Evolutionary conservation across 2,888 invertebrate genomes (phyloP).

Genomic region (Microctonus aethiopoides): DNA sequence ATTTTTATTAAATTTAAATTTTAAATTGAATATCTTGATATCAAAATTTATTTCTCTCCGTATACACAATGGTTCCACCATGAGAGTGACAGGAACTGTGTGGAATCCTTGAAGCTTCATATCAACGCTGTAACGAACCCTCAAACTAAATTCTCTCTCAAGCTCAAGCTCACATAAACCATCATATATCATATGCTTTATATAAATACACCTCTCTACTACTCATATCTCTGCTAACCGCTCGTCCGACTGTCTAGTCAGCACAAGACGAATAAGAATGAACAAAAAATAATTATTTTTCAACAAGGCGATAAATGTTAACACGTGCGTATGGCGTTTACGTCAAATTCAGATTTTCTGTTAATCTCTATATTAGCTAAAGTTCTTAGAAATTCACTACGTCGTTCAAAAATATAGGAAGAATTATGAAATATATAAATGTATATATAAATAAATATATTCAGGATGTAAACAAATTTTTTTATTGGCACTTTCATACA

Average conservation of each 20-base stretch:
- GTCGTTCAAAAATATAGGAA: too few relatives aligned
- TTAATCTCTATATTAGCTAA: constrained; percentile 30
- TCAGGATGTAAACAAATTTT: too few relatives aligned
- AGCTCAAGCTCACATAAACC: too few relatives aligned
- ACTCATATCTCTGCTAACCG: neutral
- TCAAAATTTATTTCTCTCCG: too few relatives aligned
- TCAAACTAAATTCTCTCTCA: neutral
- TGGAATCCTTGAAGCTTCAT: neutral
- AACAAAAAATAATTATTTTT: too few relatives aligned
- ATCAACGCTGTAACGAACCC: neutral
- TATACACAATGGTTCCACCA: neutral
- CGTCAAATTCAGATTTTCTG: constrained; percentile 38
- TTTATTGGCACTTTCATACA: too few relatives aligned
- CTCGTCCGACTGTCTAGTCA: neutral
- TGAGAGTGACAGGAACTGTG: neutral
- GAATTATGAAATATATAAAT: too few relatives aligned
- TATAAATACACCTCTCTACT: neutral
- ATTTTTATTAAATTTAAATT: too few relatives aligned
- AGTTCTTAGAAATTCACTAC: constrained; percentile 18
- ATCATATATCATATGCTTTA: neutral
- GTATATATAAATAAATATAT: too few relatives aligned
- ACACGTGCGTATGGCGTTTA: constrained; percentile 51
- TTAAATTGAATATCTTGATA: too few relatives aligned
- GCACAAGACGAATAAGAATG: neutral
- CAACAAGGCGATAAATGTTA: constrained; percentile 37